These are phyloP conservation scores for Microctenopoma lineatum DNA, from an alignment of 2,797 vertebrate species.

Conservation along the genomic window DNA sequence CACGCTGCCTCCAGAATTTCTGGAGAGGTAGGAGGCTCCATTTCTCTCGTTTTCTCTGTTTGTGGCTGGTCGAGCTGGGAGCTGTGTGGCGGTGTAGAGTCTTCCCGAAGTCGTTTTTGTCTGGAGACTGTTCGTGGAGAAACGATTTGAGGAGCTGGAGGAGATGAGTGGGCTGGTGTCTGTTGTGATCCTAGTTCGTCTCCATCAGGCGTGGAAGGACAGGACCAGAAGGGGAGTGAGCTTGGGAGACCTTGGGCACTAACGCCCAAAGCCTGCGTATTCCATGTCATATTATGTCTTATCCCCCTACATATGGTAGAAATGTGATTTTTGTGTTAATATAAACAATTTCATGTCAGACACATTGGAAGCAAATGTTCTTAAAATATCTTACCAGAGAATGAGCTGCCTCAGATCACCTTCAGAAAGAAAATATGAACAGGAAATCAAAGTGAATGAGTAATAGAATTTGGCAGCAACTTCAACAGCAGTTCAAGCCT, in stretches of 20 bases:
- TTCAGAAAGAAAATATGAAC: slow-evolving; percentile 72
- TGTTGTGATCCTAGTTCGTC: slow-evolving; percentile 35
- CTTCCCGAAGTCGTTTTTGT: slow-evolving; percentile 25
- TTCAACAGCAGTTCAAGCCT: slow-evolving; percentile 45
- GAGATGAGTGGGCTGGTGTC: slow-evolving; percentile 14
- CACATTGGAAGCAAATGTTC: not conserved
- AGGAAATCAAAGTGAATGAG: slow-evolving; percentile 72
- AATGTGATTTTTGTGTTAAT: slow-evolving; percentile 1
- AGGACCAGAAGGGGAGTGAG: slow-evolving; percentile 85
- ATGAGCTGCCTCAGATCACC: slow-evolving; percentile 89
- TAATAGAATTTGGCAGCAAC: slow-evolving; percentile 35
- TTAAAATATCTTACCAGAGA: slow-evolving; percentile 83
- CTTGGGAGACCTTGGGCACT: slow-evolving; percentile 81
- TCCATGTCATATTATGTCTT: slow-evolving; percentile 90
- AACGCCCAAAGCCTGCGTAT: slow-evolving; percentile 86
- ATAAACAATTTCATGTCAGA: not conserved
- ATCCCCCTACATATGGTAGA: slow-evolving; percentile 83
- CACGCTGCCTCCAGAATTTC: slow-evolving; percentile 89
- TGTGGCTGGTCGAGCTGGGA: slow-evolving; percentile 44
- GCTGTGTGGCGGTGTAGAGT: slow-evolving; percentile 12
- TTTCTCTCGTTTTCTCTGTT: slow-evolving; percentile 22
- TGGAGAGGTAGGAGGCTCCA: slow-evolving; percentile 61
- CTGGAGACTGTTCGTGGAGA: slow-evolving; percentile 28
- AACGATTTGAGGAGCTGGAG: slow-evolving; percentile 20
- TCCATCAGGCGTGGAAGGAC: slow-evolving; percentile 63